phyloP scores from a whole-genome alignment of 2,888 invertebrate species.

The Agapostemon virescens region DNA sequence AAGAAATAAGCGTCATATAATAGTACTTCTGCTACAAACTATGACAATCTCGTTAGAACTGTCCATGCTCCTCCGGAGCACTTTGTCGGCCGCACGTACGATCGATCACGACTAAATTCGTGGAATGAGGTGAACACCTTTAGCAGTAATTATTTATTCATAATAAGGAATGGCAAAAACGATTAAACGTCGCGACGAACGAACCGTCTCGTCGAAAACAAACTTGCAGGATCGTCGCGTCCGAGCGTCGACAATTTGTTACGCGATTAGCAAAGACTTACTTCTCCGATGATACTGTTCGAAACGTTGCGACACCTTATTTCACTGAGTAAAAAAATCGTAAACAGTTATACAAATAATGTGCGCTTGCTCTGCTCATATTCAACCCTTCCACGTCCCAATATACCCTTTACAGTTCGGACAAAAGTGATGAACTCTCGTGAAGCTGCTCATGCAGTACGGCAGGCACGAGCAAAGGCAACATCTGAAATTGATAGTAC shows the following conservation, averaged over 20 bases:
- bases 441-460: constrained; percentile 81
- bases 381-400: constrained; percentile 80
- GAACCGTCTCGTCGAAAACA: neutral
- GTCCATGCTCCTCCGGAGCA: constrained; percentile 1
- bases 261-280: constrained; percentile 39
- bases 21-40: constrained; percentile 40
- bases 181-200: neutral
- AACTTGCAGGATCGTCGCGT: neutral
- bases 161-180: constrained; percentile 2
- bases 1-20: constrained; percentile 55
- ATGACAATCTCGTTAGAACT: constrained; percentile 36
- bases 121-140: constrained; percentile 4
- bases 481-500: constrained; percentile 78
- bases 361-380: neutral
- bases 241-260: constrained; percentile 33
- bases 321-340: constrained; percentile 41
- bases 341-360: constrained; percentile 33
- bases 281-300: constrained; percentile 24
- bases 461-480: constrained; percentile 82
- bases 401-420: constrained; percentile 81
- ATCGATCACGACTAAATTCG: neutral
- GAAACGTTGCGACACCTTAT: constrained; percentile 38
- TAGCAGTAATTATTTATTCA: neutral
- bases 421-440: constrained; percentile 81
- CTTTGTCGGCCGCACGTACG: neutral